Conservation (phyloP, 37 sponge, comb jelly and placozoan species). For the Ianthella basta region DNA sequence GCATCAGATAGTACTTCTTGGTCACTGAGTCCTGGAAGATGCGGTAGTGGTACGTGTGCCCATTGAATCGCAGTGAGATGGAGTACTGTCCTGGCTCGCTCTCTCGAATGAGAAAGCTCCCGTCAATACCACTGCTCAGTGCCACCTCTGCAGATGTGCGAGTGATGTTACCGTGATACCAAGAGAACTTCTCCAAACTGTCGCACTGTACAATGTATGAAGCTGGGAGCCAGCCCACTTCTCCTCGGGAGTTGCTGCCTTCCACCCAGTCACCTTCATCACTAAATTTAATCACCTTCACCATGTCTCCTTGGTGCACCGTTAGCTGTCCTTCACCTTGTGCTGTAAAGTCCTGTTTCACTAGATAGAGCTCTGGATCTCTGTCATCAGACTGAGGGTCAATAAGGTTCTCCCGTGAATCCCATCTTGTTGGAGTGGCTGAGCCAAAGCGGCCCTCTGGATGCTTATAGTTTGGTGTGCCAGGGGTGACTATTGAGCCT, state of each 20-base stretch:
- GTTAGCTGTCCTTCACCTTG: slow-evolving; percentile 77
- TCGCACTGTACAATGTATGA: slow-evolving; percentile 89
- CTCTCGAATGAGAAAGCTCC: slow-evolving; percentile 93
- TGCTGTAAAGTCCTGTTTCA: slow-evolving; percentile 71
- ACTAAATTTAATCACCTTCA: slow-evolving; percentile 65
- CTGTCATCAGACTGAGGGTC: slow-evolving; percentile 1
- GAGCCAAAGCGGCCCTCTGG: too few relatives aligned
- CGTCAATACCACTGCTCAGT: slow-evolving; percentile 93
- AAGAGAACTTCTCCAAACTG: slow-evolving; percentile 94
- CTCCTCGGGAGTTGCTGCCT: slow-evolving; percentile 59
- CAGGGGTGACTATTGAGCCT: too few relatives aligned
- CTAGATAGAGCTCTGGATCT: slow-evolving; percentile 77
- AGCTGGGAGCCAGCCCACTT: slow-evolving; percentile 92
- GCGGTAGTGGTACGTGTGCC: slow-evolving; percentile 92
- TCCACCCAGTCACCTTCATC: slow-evolving; percentile 87
- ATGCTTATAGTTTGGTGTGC: too few relatives aligned
- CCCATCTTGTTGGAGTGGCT: slow-evolving; percentile 44
- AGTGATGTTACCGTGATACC: slow-evolving; percentile 94
- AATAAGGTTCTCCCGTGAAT: slow-evolving; percentile 64
- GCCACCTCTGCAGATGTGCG: slow-evolving; percentile 90
- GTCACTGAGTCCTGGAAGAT: slow-evolving; percentile 61
- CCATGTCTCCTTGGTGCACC: slow-evolving; percentile 72
- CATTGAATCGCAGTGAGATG: slow-evolving; percentile 90
- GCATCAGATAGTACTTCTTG: slow-evolving; percentile 75
- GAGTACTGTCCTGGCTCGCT: slow-evolving; percentile 99